phyloP scores from a whole-genome alignment of 1,140 invertebrate genomes.

The Ganaspis sp. region DNA sequence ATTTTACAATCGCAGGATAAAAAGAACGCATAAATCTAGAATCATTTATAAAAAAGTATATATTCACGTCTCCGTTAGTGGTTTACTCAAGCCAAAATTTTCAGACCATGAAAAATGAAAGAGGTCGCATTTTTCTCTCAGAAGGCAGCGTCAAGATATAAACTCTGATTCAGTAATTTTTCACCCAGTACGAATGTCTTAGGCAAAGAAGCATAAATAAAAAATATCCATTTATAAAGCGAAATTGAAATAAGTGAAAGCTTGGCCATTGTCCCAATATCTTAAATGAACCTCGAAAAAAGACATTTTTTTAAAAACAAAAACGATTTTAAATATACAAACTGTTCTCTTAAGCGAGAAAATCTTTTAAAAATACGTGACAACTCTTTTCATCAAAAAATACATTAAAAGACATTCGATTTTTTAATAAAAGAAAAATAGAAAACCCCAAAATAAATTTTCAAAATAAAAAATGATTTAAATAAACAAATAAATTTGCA shows the following conservation, averaged over 20 bases:
- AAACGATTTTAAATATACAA: too few relatives aligned
- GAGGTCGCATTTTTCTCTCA: constrained; percentile 12
- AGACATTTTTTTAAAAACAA: neutral
- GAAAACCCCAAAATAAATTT: too few relatives aligned
- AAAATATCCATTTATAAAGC: constrained; percentile 4
- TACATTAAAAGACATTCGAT: too few relatives aligned
- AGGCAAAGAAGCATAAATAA: constrained; percentile 22
- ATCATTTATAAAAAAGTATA: neutral
- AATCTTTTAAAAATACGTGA: too few relatives aligned
- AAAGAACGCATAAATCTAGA: neutral
- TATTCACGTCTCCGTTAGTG: neutral
- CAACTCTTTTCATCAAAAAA: too few relatives aligned
- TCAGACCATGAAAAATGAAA: constrained; percentile 27
- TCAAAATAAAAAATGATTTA: too few relatives aligned
- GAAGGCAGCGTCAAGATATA: constrained; percentile 5
- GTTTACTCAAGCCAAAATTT: constrained; percentile 16
- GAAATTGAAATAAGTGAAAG: neutral
- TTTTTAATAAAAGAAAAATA: too few relatives aligned
- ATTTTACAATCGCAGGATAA: neutral
- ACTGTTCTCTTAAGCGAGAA: too few relatives aligned
- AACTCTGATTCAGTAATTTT: constrained; percentile 8
- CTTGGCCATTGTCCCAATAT: constrained; percentile 22
- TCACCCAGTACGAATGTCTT: constrained; percentile 3
- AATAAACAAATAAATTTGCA: too few relatives aligned
- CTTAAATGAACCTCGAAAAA: neutral